Evolutionary conservation across 2,113 vertebrate genomes (phyloP), one percentile per base, ranked within the genome.

Genomic region (Phyllostomus discolor): DNA sequence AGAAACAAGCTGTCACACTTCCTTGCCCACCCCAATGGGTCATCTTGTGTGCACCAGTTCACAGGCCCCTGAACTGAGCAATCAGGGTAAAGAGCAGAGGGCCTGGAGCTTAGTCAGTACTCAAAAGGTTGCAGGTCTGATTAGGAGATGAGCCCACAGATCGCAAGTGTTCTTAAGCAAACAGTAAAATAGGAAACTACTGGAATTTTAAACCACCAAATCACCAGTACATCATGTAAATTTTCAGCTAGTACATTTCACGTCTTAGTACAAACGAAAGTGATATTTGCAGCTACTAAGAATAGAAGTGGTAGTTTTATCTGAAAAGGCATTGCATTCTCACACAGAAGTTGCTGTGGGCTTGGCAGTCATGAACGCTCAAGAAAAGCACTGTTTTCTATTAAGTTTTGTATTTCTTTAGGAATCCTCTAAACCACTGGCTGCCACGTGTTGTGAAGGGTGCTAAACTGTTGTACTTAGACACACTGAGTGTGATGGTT

Each of bases 251-350:
- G 80, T 69, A 54, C 26, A 31, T 88, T 88, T 76, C 69, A 59
- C 46, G 52, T 89, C 94, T 89, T 73, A 84, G 92, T 69, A 54
- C 62, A 93, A 96, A 94, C 17, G 62, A 89, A 97, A 95, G 82
- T 50, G 91, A 66, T 95, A 92, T 80, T 82, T 92, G 90, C 64
- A 95, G 94, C 79, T 94, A 94, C 95, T 89, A 94, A 92, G 94
- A 97, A 96, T 64, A 96, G 79, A 86, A 80, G 73, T 26, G 86
- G 92, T 62, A 48, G 90, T 86, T 96, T 91, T 93, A 96, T 97
- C 96, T 94, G 96, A 54, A 94, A 90, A 86, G 92, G 50, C 69
- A 82, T 93, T 95, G 43, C 72, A 43, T 11, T 62, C 12, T 41
- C 88, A 94, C 80, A 92, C 90, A 95, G 88, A 97, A 95, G 88